Evolutionary conservation across 2,113 vertebrate species (phyloP), one percentile per base, ranked within the genome.

Genomic region (Rhabdornis inornatus): DNA sequence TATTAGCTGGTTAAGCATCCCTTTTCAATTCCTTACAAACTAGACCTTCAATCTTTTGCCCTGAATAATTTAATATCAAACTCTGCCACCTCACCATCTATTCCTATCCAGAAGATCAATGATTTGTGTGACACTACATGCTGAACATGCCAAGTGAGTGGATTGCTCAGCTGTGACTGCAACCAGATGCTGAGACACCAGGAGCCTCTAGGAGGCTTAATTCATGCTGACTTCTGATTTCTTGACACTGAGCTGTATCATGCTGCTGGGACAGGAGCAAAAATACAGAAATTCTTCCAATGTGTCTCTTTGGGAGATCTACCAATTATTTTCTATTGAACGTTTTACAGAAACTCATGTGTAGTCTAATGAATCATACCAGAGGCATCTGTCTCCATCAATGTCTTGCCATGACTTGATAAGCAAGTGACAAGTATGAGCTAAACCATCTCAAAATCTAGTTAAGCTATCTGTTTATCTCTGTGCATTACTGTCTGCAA

Each of bases 391-490:
- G 39, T 92, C 71, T 94, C 55, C 53, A 75, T 86, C 69, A 90
- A 13, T 11, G 68, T 74, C 86, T 94, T 94, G 59, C 77, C 87
- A 78, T 61, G 70, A 71, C 85, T 88, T 79, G 82, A 91, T 92
- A 89, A 90, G 61, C 74, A 94, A 94, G 90, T 94, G 86, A 91
- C 92, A 94, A 96, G 93, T 90, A 96, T 95, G 87, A 95, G 87
- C 92, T 95, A 95, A 96, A 96, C 89, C 83, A 88, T 42, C 75
- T 79, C 83, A 94, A 90, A 95, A 95, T 89, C 70, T 63, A 76
- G 87, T 95, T 97, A 94, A 8, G 61, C 59, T 92, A 75, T 92
- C 94, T 95, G 85, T 81, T 97, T 96, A 96, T 95, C 81, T 85
- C 86, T 57, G 42, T 72, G 87, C 93, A 69, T 87, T 94, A 80